Base-by-base conservation (phyloP, 2,113 vertebrate species). In the Dasyurus viverrinus region DNA sequence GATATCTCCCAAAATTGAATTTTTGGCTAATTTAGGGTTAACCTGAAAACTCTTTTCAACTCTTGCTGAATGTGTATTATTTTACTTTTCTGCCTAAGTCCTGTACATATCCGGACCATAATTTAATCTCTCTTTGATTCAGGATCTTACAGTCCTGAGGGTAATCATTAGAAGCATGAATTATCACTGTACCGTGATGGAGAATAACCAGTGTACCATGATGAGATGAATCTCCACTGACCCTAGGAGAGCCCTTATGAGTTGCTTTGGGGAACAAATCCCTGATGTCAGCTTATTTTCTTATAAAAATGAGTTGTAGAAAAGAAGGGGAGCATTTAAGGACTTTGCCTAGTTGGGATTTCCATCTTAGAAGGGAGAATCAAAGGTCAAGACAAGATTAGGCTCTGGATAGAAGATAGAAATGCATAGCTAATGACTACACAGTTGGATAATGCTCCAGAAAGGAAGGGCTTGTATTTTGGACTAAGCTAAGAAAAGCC, bases 81-180 rank as follows among this genome's bases (percentile, higher is more conserved):
- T 93, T 26, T 91, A 89, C 60, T 97, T 97, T 95, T 68, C 95
- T 91, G 76, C 46, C 90, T 94, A 95, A 97, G 91, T 57, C 95
- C 7, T 93, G 92, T 89, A 55, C 97, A 53, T 89, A 93, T 52
- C 93, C 48, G 48, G 53, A 95, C 60, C 30, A 93, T 92, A 94
- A 95, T 94, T 96, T 96, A 96, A 97, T 97, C 53, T 60, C 84
- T 22, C 48, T 42, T 47, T 97, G 97, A 98, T 96, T 97, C 96
- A 97, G 93, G n/a, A 93, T 92, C 26, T 50, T 30, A 47, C 93
- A 96, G 97, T 97, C 97, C 95, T 84, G 68, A 95, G 95, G 95
- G 53, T 89, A 11, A 68, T 94, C 90, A 92, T 91, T 92, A 94
- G 95, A 90, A 96, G 94, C 91, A 91, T 94, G 94, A 97, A 93